A percentile compares a stretch with the other conserved stretches of the same genome.
Evolutionary conservation across 1,140 invertebrate genomes (phyloP).

Genomic region (Philaenus spumarius): DNA sequence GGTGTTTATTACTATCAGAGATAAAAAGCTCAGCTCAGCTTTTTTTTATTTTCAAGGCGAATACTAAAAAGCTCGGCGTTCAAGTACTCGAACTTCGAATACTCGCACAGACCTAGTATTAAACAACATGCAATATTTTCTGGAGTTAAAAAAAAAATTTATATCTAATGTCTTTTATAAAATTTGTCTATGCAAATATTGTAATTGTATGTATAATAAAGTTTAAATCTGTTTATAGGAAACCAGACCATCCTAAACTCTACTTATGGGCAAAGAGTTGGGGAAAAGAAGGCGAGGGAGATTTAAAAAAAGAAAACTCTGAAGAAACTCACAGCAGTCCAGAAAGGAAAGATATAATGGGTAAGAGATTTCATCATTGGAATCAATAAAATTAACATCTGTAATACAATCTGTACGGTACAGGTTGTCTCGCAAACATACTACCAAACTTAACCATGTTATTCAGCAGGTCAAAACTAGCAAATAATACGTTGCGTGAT

Average conservation of each 20-base stretch:
- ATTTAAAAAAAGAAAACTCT: slow-evolving; percentile 22
- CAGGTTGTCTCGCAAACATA: no score
- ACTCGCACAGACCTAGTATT: slow-evolving; percentile 13
- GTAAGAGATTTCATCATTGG: neutral
- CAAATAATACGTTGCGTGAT: no score
- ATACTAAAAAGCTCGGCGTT: no score
- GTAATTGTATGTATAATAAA: slow-evolving; percentile 6
- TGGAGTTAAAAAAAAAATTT: slow-evolving; percentile 12
- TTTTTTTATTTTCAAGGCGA: slow-evolving; percentile 14
- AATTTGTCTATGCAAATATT: slow-evolving; percentile 7
- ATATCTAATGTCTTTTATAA: slow-evolving; percentile 15
- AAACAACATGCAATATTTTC: slow-evolving; percentile 8
- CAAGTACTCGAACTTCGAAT: slow-evolving; percentile 14
- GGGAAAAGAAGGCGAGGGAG: slow-evolving; percentile 48
- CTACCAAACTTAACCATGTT: no score
- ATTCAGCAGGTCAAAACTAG: no score
- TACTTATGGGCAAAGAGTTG: slow-evolving; percentile 81
- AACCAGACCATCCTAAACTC: slow-evolving; percentile 73
- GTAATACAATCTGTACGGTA: no score
- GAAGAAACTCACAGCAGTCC: neutral
- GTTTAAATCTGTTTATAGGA: slow-evolving; percentile 37
- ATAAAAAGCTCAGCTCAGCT: no score
- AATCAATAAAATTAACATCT: no score
- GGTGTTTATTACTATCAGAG: no score
- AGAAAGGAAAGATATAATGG: neutral